Percentiles rank a stretch among this genome's conserved stretches.
These are phyloP conservation scores for Himalopsyche anomala DNA, from an alignment of 2,888 invertebrate species.

Conservation along the genomic window DNA sequence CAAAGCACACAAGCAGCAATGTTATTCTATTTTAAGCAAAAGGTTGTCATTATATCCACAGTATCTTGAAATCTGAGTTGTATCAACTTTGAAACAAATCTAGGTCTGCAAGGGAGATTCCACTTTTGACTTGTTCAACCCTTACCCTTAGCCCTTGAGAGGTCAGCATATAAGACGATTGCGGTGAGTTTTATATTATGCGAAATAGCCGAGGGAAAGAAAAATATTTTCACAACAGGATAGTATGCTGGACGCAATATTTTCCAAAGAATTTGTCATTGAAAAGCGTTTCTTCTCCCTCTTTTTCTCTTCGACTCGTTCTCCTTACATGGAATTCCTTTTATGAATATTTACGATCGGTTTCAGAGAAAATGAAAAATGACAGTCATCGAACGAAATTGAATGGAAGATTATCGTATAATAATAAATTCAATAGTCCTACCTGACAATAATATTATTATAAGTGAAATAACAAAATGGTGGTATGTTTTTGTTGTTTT, in stretches of 20 bases:
- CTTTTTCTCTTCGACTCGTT: constrained; percentile 5
- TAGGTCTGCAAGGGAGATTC: not conserved
- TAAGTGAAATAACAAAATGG: not conserved
- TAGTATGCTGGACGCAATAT: constrained; percentile 51
- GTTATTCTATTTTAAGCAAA: not conserved
- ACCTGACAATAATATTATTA: not conserved
- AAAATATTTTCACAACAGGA: constrained; percentile 53
- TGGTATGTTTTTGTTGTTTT: too few relatives aligned
- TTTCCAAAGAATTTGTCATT: constrained; percentile 61
- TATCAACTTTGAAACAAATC: constrained; percentile 34
- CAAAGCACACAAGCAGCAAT: not conserved
- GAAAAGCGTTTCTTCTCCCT: constrained; percentile 28
- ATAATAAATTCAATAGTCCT: not conserved
- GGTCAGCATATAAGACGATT: constrained; percentile 53
- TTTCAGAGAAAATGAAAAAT: constrained; percentile 41
- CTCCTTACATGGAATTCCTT: constrained; percentile 53
- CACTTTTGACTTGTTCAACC: constrained; percentile 35
- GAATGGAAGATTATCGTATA: constrained; percentile 44
- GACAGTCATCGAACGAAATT: constrained; percentile 49
- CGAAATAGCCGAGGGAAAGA: constrained; percentile 47
- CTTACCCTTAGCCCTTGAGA: constrained; percentile 44
- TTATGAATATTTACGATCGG: constrained; percentile 57
- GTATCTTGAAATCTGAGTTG: constrained; percentile 23
- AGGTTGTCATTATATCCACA: not conserved
- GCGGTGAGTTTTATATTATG: constrained; percentile 51